Base-by-base conservation (phyloP, 2,797 vertebrate species). In the Menidia menidia region DNA sequence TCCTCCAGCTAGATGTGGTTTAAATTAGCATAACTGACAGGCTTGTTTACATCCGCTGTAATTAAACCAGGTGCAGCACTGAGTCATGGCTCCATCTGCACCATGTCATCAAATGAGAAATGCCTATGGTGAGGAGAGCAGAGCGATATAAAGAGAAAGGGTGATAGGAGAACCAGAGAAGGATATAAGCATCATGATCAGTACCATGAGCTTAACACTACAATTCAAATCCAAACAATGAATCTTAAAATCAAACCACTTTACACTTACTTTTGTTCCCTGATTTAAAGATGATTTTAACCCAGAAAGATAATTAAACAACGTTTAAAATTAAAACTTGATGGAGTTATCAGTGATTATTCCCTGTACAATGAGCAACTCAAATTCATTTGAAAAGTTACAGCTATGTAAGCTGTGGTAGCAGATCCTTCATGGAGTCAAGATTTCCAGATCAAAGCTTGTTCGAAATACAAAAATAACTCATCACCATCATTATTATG, bases 1-100 rank as follows among this genome's bases (percentile, higher is more conserved):
- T 90, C 57, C 51, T 41, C 56, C 57, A 50, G 59, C 65, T 56
- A 70, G 59, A 64, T 48, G 73, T 89, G 87, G 75, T 91, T 88
- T 47, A 15, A 88, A 92, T 94, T 92, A 93, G 52, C 61, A 80
- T 74, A 84, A 86, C 77, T 80, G 88, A 89, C 83, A 85, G 83
- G 44, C 71, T 75, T 93, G 93, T 93, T 94, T 95, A 90, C 83
- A 84, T 92, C 77, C 62, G 48, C 60, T 19, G 57, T 87, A 85
- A 89, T 87, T 88, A 84, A 87, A 88, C 65, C 73, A 64, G 77
- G 75, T 64, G 75, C 81, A 83, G 73, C 75, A 64, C 51, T 90
- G 92, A 93, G 80, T 93, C 92, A 92, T 70, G 67, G 73, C 81
- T 88, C 71, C 86, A 89, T 88, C 85, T 85, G 90, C 78, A 74